A percentile compares a stretch with the other conserved stretches of the same genome.
Conservation (phyloP, 1,140 invertebrate species). For the Panagrolaimus sp. region DNA sequence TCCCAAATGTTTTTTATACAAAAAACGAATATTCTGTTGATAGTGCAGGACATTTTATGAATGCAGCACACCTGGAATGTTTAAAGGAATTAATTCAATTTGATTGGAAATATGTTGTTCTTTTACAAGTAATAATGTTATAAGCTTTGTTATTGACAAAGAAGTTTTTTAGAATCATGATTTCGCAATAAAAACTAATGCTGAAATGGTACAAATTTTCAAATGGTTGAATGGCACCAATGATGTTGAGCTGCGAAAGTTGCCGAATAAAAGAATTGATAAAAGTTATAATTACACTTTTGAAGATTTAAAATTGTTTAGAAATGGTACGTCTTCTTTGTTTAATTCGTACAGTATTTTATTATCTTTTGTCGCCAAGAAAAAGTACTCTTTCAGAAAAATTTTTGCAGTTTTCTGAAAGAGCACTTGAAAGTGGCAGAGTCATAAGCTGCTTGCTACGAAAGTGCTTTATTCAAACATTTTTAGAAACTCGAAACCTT, state of each 20-base stretch:
- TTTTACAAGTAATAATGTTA: constrained; percentile 23
- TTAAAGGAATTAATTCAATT: constrained; percentile 18
- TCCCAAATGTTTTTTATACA: constrained; percentile 28
- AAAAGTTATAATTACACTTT: constrained; percentile 17
- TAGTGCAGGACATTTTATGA: constrained; percentile 26
- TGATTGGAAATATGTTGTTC: constrained; percentile 16
- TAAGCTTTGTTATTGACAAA: neutral
- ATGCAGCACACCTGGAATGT: constrained; percentile 24
- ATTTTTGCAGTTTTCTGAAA: no score
- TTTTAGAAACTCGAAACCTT: constrained; percentile 14
- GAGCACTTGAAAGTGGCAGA: no score
- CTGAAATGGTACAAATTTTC: constrained; percentile 26
- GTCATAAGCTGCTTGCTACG: no score
- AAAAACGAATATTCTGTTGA: constrained; percentile 23
- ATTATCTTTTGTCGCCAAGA: neutral
- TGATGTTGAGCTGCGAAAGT: constrained; percentile 12
- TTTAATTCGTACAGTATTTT: neutral
- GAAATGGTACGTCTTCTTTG: constrained; percentile 18
- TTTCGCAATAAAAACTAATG: constrained; percentile 24
- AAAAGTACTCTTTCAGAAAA: no score
- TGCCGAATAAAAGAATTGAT: constrained; percentile 10
- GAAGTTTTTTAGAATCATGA: constrained; percentile 27
- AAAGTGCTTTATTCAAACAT: no score
- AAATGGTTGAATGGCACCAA: constrained; percentile 27
- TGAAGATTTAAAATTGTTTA: constrained; percentile 19